Percentiles rank a stretch among this genome's conserved stretches.
These are phyloP conservation scores for Drosophila burlai DNA, from an alignment of 1,140 invertebrate species.

Conservation along the genomic window DNA sequence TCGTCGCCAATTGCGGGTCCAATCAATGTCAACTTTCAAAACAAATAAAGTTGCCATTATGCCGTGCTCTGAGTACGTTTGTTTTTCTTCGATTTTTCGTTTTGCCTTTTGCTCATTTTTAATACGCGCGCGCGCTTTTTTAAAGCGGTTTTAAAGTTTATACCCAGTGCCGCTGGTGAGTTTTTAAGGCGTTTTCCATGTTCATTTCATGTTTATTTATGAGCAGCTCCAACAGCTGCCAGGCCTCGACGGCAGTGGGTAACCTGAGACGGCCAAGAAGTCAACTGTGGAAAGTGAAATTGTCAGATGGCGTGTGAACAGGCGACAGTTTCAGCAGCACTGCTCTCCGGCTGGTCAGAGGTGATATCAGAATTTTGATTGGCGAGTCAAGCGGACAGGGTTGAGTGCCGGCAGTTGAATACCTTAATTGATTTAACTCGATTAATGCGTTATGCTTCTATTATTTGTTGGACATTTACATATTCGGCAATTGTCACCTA, in stretches of 20 bases:
- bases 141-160: slow-evolving; percentile 71
- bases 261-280: slow-evolving; percentile 57
- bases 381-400: slow-evolving; percentile 35
- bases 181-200: slow-evolving; percentile 77
- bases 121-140: slow-evolving; percentile 65
- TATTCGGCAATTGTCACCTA: slow-evolving; percentile 72
- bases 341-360: slow-evolving; percentile 30
- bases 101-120: slow-evolving; percentile 47
- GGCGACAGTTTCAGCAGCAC: slow-evolving; percentile 56
- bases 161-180: slow-evolving; percentile 31
- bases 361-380: slow-evolving; percentile 49
- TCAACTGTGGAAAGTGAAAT: slow-evolving; percentile 75
- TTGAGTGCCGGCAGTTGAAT: slow-evolving; percentile 64
- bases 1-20: slow-evolving; percentile 73
- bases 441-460: slow-evolving; percentile 14
- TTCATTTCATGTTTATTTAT: slow-evolving; percentile 83
- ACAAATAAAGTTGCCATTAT: slow-evolving; percentile 83
- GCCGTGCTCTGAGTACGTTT: slow-evolving; percentile 59
- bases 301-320: slow-evolving; percentile 72
- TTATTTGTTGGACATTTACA: slow-evolving; percentile 57
- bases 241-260: slow-evolving; percentile 45
- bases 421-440: slow-evolving; percentile 72
- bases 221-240: slow-evolving; percentile 70
- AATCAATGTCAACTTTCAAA: slow-evolving; percentile 84
- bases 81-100: slow-evolving; percentile 33